These are phyloP conservation scores for Horisme vitalbata DNA, from an alignment of 2,888 invertebrate species.

Conservation along the genomic window DNA sequence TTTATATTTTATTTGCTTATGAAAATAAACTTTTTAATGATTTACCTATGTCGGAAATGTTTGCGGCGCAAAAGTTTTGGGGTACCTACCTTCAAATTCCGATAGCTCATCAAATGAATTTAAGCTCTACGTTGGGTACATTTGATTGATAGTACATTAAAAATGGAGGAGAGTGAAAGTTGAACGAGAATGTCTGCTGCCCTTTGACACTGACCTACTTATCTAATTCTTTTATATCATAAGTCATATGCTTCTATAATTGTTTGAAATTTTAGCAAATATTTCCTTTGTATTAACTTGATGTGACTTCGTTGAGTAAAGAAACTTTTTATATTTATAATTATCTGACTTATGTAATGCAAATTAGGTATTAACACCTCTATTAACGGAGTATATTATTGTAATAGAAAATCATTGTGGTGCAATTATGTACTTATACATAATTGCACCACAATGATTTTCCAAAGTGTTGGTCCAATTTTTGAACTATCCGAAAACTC, in stretches of 20 bases:
- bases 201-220: constrained; percentile 77
- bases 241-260: constrained; percentile 30
- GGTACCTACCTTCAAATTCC: constrained; percentile 14
- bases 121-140: constrained; percentile 51
- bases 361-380: no score
- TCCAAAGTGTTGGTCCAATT: no score
- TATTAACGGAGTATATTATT: no score
- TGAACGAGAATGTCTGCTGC: constrained; percentile 56
- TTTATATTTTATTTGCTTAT: constrained; percentile 4
- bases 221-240: constrained; percentile 57
- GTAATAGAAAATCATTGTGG: no score
- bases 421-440: no score
- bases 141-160: constrained; percentile 57
- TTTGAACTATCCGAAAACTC: no score
- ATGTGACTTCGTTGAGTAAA: no score
- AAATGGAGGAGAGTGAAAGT: constrained; percentile 37
- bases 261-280: no score
- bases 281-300: no score
- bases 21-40: constrained; percentile 29
- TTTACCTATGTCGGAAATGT: constrained; percentile 30
- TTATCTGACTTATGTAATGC: no score
- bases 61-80: constrained; percentile 23
- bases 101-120: constrained; percentile 38
- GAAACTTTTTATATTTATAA: no score
- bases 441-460: no score